Conservation (phyloP, 2,113 vertebrate species). For the Pituophis catenifer region DNA sequence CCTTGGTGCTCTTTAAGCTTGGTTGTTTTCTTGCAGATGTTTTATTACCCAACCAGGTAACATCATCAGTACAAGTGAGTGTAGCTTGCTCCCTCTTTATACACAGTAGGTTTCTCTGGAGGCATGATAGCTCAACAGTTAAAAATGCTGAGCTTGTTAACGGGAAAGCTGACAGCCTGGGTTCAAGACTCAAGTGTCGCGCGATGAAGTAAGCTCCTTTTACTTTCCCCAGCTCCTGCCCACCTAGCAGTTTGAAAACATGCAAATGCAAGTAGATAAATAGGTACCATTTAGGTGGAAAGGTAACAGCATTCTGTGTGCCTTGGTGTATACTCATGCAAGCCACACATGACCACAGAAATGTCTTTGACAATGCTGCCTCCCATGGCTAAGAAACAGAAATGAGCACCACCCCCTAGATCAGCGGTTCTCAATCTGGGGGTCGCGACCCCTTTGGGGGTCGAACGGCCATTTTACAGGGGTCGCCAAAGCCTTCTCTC, state of each 20-base stretch:
- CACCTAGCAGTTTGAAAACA: neutral
- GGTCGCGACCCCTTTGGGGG: too few relatives aligned
- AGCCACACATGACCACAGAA: neutral
- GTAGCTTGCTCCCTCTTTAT: neutral
- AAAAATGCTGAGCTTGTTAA: neutral
- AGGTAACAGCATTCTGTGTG: neutral
- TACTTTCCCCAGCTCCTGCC: neutral
- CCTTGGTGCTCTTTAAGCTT: neutral
- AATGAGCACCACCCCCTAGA: neutral
- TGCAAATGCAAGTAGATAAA: neutral
- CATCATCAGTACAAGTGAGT: neutral
- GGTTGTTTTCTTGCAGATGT: neutral
- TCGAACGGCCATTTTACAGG: too few relatives aligned
- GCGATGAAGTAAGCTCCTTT: neutral
- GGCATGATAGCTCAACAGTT: neutral
- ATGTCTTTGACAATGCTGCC: neutral
- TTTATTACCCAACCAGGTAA: neutral
- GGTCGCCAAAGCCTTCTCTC: too few relatives aligned
- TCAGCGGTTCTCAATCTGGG: too few relatives aligned
- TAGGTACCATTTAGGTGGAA: neutral
- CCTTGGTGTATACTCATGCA: neutral
- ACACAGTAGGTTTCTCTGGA: neutral
- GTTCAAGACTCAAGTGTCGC: too few relatives aligned
- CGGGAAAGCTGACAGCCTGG: neutral
- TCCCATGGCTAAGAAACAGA: neutral